These are phyloP conservation scores for Danionella dracula DNA, from an alignment of 2,797 vertebrate genomes.

Conservation along the genomic window DNA sequence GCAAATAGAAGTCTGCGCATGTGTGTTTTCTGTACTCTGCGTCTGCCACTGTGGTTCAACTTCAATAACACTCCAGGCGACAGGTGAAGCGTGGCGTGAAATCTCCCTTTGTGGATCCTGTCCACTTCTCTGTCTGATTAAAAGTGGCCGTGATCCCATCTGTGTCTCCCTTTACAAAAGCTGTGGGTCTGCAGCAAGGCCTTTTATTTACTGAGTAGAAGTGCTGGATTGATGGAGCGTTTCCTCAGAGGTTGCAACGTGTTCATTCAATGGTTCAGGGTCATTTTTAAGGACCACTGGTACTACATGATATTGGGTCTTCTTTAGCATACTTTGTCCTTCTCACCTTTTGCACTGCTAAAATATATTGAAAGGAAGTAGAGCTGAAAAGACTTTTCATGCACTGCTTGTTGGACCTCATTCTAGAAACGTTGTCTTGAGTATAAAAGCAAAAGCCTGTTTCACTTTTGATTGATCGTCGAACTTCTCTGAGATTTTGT, in stretches of 20 bases:
- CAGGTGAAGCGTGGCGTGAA: slow-evolving; percentile 57
- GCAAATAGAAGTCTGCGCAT: slow-evolving; percentile 20
- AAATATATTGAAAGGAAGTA: slow-evolving; percentile 2
- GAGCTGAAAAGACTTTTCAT: slow-evolving; percentile 21
- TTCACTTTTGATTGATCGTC: slow-evolving; percentile 1
- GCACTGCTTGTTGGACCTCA: not conserved
- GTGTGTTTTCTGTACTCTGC: slow-evolving; percentile 22
- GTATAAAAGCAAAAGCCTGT: slow-evolving; percentile 22
- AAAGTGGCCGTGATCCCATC: slow-evolving; percentile 47
- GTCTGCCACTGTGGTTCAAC: slow-evolving; percentile 45
- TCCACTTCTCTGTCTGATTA: slow-evolving; percentile 49
- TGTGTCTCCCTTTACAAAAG: slow-evolving; percentile 49
- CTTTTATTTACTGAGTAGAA: slow-evolving; percentile 48
- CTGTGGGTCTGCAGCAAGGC: slow-evolving; percentile 34
- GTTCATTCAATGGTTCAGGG: slow-evolving; percentile 28
- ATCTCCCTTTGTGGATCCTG: slow-evolving; percentile 52
- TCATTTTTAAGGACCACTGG: slow-evolving; percentile 41
- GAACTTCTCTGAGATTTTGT: slow-evolving; percentile 22
- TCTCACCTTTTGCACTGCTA: slow-evolving; percentile 23
- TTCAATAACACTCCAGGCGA: slow-evolving; percentile 52
- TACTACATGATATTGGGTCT: slow-evolving; percentile 30
- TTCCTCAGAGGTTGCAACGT: slow-evolving; percentile 38
- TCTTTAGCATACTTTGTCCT: slow-evolving; percentile 27
- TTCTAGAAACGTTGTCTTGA: not conserved
- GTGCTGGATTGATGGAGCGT: slow-evolving; percentile 32